Evolutionary conservation across 2,797 vertebrate genomes (phyloP).

Genomic region (Mormyrops boulengeri): DNA sequence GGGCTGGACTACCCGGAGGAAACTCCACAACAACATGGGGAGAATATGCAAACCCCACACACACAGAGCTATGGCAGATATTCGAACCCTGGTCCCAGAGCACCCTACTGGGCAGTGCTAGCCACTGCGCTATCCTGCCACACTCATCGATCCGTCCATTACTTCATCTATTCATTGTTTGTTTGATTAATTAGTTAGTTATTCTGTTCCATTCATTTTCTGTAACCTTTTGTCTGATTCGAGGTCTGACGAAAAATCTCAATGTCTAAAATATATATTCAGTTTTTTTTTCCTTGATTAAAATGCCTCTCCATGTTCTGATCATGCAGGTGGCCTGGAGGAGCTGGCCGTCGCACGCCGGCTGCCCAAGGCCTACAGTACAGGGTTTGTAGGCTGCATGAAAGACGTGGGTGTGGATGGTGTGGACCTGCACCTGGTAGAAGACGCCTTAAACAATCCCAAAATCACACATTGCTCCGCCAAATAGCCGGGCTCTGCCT

Average conservation of each 20-base stretch:
- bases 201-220: not conserved
- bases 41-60: not conserved
- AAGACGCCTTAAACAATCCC: slow-evolving; percentile 86
- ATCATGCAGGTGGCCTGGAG: slow-evolving; percentile 81
- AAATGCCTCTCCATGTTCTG: not conserved
- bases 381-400: slow-evolving; percentile 83
- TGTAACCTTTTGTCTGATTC: not conserved
- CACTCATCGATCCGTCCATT: not conserved
- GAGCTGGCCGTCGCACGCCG: slow-evolving; percentile 66
- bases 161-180: not conserved
- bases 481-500: slow-evolving; percentile 63
- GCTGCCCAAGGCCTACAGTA: slow-evolving; percentile 90
- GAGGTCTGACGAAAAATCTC: not conserved
- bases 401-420: slow-evolving; percentile 82
- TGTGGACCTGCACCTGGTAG: slow-evolving; percentile 84
- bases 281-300: not conserved
- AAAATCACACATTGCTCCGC: slow-evolving; percentile 81
- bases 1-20: not conserved
- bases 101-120: not conserved
- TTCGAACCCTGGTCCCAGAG: not conserved
- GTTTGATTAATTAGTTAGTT: not conserved
- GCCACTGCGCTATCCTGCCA: not conserved
- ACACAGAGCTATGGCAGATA: not conserved
- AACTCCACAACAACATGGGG: not conserved
- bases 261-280: not conserved